phyloP scores from a whole-genome alignment of 2,113 vertebrate species.

The Ailurus styani region DNA sequence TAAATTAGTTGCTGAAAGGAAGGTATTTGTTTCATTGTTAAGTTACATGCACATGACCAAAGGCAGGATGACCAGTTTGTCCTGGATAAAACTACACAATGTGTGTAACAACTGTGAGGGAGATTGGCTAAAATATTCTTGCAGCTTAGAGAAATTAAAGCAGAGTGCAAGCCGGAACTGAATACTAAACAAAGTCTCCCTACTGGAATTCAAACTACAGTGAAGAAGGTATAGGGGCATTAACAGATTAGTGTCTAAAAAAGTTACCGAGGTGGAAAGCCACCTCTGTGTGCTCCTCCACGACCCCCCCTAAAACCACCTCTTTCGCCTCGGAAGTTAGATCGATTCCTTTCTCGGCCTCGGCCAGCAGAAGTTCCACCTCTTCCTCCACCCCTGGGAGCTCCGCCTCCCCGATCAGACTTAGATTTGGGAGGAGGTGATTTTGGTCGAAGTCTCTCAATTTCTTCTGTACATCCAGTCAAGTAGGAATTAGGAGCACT shows the following conservation, averaged over 20 bases:
- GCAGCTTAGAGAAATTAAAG: neutral
- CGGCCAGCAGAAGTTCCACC: conserved; percentile 90
- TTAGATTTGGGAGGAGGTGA: conserved; percentile 94
- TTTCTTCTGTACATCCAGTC: conserved; percentile 96
- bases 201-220: neutral
- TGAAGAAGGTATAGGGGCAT: neutral
- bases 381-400: conserved; percentile 90
- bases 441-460: conserved; percentile 96
- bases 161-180: neutral
- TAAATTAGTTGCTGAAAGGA: neutral
- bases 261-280: conserved; percentile 89
- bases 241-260: rapidly evolving
- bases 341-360: conserved; percentile 92
- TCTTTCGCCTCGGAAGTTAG: conserved; percentile 94
- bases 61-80: neutral
- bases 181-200: neutral
- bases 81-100: neutral
- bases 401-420: conserved; percentile 92
- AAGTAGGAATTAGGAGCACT: conserved; percentile 88
- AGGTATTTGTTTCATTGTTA: neutral
- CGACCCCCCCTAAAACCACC: conserved; percentile 93
- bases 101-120: neutral
- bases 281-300: conserved; percentile 92
- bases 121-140: neutral
- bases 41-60: neutral